Conservation (phyloP, 2,113 vertebrate genomes). For the Cacatua alba region DNA sequence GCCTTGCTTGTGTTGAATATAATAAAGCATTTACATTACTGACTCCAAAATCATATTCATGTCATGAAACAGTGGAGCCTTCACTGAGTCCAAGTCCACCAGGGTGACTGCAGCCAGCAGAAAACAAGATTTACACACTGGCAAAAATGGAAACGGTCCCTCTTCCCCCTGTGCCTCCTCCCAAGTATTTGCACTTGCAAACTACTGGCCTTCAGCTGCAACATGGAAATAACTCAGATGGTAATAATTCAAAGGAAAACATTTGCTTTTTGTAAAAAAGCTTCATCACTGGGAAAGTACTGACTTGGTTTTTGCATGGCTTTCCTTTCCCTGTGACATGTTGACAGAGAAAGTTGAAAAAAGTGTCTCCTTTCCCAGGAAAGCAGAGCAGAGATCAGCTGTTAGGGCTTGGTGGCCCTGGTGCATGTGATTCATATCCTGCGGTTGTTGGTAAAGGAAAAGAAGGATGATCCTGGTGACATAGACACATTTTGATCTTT, state of each 20-base stretch:
- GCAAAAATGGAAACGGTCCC: neutral
- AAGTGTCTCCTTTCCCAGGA: neutral
- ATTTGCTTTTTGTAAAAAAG: conserved; percentile 42
- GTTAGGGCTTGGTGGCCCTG: neutral
- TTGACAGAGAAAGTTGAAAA: conserved; percentile 13
- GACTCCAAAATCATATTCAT: conserved; percentile 13
- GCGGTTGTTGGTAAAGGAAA: neutral
- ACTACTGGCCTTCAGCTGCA: conserved; percentile 51
- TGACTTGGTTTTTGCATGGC: neutral
- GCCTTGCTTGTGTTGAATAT: neutral
- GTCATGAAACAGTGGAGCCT: neutral
- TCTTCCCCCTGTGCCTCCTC: neutral
- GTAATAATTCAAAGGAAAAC: conserved; percentile 60
- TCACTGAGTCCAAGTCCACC: conserved; percentile 2
- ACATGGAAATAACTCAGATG: conserved; percentile 48
- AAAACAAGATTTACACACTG: conserved; percentile 46
- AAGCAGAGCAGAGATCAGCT: conserved; percentile 6
- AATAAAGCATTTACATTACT: conserved; percentile 26
- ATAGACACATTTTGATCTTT: neutral
- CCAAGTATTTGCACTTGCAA: conserved; percentile 39
- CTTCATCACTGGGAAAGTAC: neutral
- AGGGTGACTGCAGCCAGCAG: conserved; percentile 1
- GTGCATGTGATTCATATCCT: neutral
- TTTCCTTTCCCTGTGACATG: neutral
- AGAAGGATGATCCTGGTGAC: neutral